phyloP scores from a whole-genome alignment of 2,113 vertebrate genomes.

The Hippocampus comes region DNA sequence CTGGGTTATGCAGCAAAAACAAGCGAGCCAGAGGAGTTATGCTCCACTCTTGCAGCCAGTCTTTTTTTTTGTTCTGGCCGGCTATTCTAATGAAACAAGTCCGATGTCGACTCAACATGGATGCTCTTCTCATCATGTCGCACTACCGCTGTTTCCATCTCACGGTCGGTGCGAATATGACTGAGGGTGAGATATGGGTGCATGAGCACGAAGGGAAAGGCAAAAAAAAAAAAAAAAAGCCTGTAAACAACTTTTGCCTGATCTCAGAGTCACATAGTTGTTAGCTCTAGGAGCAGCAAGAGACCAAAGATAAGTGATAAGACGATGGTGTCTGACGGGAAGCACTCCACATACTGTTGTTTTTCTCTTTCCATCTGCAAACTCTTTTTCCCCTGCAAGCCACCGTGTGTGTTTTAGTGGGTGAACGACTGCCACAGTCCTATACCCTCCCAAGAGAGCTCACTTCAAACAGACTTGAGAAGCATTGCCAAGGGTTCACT shows the following conservation, averaged over 20 bases:
- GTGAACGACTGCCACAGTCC: slow-evolving; percentile 62
- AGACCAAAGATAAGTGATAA: slow-evolving; percentile 39
- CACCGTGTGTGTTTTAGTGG: slow-evolving; percentile 57
- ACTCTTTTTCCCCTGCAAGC: slow-evolving; percentile 40
- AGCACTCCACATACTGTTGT: slow-evolving; percentile 44
- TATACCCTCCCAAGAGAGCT: slow-evolving; percentile 60
- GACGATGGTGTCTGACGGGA: slow-evolving; percentile 51
- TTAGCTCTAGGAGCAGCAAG: slow-evolving; percentile 25
- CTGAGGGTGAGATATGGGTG: slow-evolving; percentile 42
- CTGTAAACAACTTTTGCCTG: slow-evolving; percentile 58
- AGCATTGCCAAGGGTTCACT: slow-evolving; percentile 66
- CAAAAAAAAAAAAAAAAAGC: neutral
- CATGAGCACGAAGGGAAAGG: slow-evolving; percentile 12
- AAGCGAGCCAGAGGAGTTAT: neutral
- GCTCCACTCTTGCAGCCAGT: slow-evolving; percentile 11
- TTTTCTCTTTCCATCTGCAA: slow-evolving; percentile 41
- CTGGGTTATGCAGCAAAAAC: slow-evolving; percentile 31
- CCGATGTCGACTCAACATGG: slow-evolving; percentile 30
- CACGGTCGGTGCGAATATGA: slow-evolving; percentile 39
- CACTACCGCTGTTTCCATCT: slow-evolving; percentile 45
- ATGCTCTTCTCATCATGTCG: slow-evolving; percentile 49
- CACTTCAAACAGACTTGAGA: slow-evolving; percentile 72
- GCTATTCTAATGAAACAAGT: slow-evolving; percentile 41
- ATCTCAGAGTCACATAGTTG: slow-evolving; percentile 24
- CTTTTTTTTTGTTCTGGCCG: neutral